Base-by-base conservation (phyloP, 1,140 invertebrate species). In the Lysiphlebus fabarum region DNA sequence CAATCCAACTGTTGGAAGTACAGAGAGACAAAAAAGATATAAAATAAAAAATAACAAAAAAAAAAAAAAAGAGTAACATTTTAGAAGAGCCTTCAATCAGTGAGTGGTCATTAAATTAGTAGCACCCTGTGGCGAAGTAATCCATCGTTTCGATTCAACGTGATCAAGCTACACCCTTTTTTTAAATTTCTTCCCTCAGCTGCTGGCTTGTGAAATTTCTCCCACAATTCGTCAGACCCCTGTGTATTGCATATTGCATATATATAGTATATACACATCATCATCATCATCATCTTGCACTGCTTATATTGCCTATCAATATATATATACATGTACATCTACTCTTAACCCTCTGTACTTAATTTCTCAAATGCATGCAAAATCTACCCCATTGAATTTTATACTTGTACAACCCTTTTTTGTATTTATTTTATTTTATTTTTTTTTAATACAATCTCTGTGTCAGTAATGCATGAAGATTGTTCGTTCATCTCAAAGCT, bases 101-200 rank as follows among this genome's bases (percentile, higher is more conserved):
- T 37, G 59, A 56, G 41, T 57, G 41, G 59, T 57, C 59, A 61
- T 61, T 61, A 61, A 61, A 61, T 61, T 61, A 61, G 54, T 17
- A 51, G 49, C 51, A 51, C 55, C 59, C 55, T 34, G 53, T 40
- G 12, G 54, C 36, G 53, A 61, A 51, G 56, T 61, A 47, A 57
- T 61, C 45, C 59, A n/a, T 9, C 26, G n/a, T 9, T n/a, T 43
- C 41, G 54, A 45, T 56, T 56, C 36, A 14, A 14, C 36, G 6
- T 47, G 54, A 56, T 56, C 14, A 54, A 45, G 42, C 54, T 56
- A 56, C 43, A 42, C 54, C 12, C 34, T 36, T 56, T 10, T 49
- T 33, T 6, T 49, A 34, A 49, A 34, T 49, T 11, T 17, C 44
- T 47, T 47, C 12, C 12, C 44, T 17, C 17, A 26, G 17, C 17